These are phyloP conservation scores for Morphnarchus princeps DNA, from an alignment of 2,113 vertebrate genomes.

Conservation along the genomic window DNA sequence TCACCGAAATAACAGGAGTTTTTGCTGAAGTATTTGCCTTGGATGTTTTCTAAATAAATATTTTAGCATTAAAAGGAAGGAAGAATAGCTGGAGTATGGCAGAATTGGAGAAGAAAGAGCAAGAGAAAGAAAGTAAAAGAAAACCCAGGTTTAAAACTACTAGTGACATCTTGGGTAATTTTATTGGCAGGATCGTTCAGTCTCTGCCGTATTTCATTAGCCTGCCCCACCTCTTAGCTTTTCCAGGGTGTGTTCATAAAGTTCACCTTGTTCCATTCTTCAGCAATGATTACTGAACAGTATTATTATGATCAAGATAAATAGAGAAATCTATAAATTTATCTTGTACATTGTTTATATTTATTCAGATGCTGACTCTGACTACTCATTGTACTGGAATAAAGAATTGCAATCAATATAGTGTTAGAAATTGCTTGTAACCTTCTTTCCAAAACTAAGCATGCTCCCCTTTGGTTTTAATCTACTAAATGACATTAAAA, in stretches of 20 bases:
- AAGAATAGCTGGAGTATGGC: neutral
- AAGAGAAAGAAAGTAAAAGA: neutral
- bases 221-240: neutral
- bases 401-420: neutral
- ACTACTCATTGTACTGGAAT: neutral
- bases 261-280: slow-evolving; percentile 1
- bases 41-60: neutral
- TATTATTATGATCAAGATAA: neutral
- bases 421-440: neutral
- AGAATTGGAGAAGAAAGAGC: neutral
- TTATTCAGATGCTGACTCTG: slow-evolving; percentile 28
- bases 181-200: slow-evolving; percentile 25
- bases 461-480: slow-evolving; percentile 24
- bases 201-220: slow-evolving; percentile 39
- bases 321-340: slow-evolving; percentile 35
- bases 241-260: neutral
- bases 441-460: neutral
- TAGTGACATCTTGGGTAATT: neutral
- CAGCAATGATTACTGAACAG: neutral
- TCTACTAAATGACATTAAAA: slow-evolving; percentile 22
- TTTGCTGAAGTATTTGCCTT: neutral
- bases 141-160: neutral
- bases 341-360: neutral
- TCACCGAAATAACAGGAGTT: neutral
- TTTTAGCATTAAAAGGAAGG: neutral